Evolutionary conservation across 2,113 vertebrate species (phyloP), one percentile per base, ranked within the genome.

Genomic region (Electrona antarctica): DNA sequence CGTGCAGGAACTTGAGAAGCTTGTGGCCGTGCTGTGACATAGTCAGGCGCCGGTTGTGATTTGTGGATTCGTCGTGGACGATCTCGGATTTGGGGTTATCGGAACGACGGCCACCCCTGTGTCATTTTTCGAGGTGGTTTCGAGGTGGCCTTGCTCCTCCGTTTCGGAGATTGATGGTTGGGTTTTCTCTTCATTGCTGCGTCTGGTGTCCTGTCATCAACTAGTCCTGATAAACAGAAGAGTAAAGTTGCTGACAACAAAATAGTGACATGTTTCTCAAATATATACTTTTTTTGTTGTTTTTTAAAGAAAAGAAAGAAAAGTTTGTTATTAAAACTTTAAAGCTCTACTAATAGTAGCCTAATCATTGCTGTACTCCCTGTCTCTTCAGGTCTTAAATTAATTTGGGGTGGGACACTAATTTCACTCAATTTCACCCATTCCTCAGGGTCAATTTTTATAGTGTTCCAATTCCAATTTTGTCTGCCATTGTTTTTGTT

Each of bases 1-100:
- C 96, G 28, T 98, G 96, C 80, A 99, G 76, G 74, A 98, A 98
- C 74, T 92, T 95, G 0, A 99, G 92, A 8, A 99, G 89, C 77
- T 94, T 96, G 83, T 89, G 94, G 76, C 95, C 93, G 82, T 96
- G 96, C 14, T 95, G 94, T 12, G 93, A 75, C 13, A 96, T 94
- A 21, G 91, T 93, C 33, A 99, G 80, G 71, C 91, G 90, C 21
- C 85, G 94, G 68, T 87, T 93, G 69, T 92, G 92, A 9, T 90
- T 88, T 9, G 65, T 54, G 1, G 77, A 51, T 10, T 74, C 69
- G 11, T 74, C 69, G 11, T 60, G 73, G 15, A 41, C 41, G 5
- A 49, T 10, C n/a, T 67, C 63, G 41, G 64, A 54, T 61, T 74
- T 66, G 28, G 59, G 13, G 9, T 60, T 12, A 7, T 14, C 7